Evolutionary conservation across 2,888 invertebrate genomes (phyloP).

Genomic region (Drosophila basisetae): DNA sequence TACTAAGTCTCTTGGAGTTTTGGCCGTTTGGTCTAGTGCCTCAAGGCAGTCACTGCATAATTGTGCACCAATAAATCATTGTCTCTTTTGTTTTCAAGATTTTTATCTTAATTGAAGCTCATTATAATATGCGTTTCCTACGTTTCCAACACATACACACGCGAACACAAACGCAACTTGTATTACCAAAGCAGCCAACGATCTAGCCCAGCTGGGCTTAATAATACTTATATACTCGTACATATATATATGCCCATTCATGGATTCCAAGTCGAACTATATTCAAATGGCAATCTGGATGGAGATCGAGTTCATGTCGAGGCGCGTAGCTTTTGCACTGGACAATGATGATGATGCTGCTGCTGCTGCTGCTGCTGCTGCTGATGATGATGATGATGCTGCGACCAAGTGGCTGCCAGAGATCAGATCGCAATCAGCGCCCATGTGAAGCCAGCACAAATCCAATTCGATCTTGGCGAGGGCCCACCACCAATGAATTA

Average conservation of each 20-base stretch:
- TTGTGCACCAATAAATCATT: slow-evolving; percentile 77
- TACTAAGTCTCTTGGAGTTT: slow-evolving; percentile 26
- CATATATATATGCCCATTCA: slow-evolving; percentile 49
- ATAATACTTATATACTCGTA: background rate
- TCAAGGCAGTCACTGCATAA: slow-evolving; percentile 65
- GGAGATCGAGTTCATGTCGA: slow-evolving; percentile 33
- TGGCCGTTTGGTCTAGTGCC: slow-evolving; percentile 51
- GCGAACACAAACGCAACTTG: slow-evolving; percentile 47
- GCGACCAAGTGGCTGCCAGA: slow-evolving; percentile 27
- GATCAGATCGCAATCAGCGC: slow-evolving; percentile 74
- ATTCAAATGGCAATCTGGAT: slow-evolving; percentile 45
- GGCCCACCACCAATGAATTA: slow-evolving; percentile 83
- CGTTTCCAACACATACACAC: slow-evolving; percentile 25
- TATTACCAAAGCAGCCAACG: slow-evolving; percentile 48
- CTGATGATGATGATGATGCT: background rate
- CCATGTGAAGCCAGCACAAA: slow-evolving; percentile 18
- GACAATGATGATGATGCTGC: slow-evolving; percentile 12
- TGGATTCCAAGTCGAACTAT: slow-evolving; percentile 44
- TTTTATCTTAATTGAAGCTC: slow-evolving; percentile 81
- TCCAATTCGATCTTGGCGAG: slow-evolving; percentile 55
- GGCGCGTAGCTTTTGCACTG: slow-evolving; percentile 65
- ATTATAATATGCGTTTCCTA: slow-evolving; percentile 81
- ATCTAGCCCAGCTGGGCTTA: slow-evolving; percentile 33
- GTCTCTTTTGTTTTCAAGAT: slow-evolving; percentile 76
- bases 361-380: slow-evolving; percentile 17